Evolutionary conservation across 2,888 invertebrate species (phyloP), one percentile per base, ranked within the genome.

Genomic region (Drosophila meridiana): DNA sequence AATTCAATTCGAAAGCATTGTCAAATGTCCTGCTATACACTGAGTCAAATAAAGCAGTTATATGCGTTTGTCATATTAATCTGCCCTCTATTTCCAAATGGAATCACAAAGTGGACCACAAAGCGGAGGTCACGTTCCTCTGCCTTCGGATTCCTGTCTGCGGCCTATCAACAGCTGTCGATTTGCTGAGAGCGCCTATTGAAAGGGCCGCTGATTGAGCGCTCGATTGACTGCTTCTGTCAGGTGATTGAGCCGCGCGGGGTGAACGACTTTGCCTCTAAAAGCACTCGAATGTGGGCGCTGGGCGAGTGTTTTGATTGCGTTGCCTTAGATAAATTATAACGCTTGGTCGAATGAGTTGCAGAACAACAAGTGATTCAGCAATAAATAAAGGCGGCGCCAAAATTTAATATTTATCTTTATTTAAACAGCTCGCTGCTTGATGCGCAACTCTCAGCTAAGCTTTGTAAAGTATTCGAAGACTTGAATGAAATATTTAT

Each of bases 81-180:
- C 34, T 32, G 26, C 36, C 36, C 28, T 34, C 30, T 13, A n/a
- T 30, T 8, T 4, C 11, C 4, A n/a, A n/a, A 11, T 20, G 9
- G 0, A 47, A 38, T 3, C n/a, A 1, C 34, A 13, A 4, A 11
- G 55, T 20, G 20, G 20, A 20, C 20, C 26, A 45, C n/a, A 38
- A 32, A 55, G 43, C 34, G 20, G 30, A 52, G 40, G 8, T 68
- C 28, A 32, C 13, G 34, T 61, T 57, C 47, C 45, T 14, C 47
- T 47, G 14, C 4, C 9, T 28, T 45, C 4, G 14, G 28, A 7
- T 14, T 47, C 28, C 14, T 60, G 43, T 61, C 34, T 45, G 13
- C 67, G 66, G 78, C 58, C 78, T 78, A 78, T 69, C 77, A 69
- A 30, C 63, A 66, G 48, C 73, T 70, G 67, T 56, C 65, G 57